Evolutionary conservation across 1,140 invertebrate species (phyloP), one percentile per base, ranked within the genome.

Genomic region (Melitaea cinxia): DNA sequence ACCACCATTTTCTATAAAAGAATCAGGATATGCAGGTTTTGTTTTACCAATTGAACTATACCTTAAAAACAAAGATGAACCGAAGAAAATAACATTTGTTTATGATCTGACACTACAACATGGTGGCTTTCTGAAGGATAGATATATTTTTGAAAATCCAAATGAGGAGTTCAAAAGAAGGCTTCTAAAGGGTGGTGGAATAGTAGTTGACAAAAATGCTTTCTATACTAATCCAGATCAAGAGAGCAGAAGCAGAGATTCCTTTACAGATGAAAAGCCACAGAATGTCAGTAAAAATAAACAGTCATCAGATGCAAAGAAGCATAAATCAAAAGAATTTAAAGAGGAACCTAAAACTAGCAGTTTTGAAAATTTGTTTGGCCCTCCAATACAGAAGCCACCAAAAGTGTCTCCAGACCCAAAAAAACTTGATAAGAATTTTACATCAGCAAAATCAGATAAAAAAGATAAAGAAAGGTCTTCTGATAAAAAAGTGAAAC

Each of bases 1-100:
- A 58, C 97, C 97, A 35, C 98, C 98, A n/a, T 99, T 97, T 92
- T 89, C 93, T 49, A 94, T 99, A 14, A 95, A 95, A 74, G 98
- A 99, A 84, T 96, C 96, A 5, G 98, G 98, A 1, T 99, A 99
- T 93, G 98, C 97, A 59, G 97, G 98, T 14, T 99, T 99, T 83
- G 92, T 93, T 37, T 91, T 99, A 49, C 95, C 95, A 1, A 98
- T 99, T 76, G 96, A 98, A 73, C 95, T 99, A 56, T 95, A 97
- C 82, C 94, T 99, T 71, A 96, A 95, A 69, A 98, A 96, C 83
- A 96, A 97, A 83, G 96, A 98, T 85, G 96, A 98, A 80, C 96
- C 96, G 15, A 97, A 97, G 80, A 97, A 95, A 80, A 95, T 98
- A 30, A 90, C 93, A 45, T 98, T 97, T 83, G 91, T 93, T 37